phyloP scores from a whole-genome alignment of 2,113 vertebrate genomes.

The Phylloscopus whistleri region DNA sequence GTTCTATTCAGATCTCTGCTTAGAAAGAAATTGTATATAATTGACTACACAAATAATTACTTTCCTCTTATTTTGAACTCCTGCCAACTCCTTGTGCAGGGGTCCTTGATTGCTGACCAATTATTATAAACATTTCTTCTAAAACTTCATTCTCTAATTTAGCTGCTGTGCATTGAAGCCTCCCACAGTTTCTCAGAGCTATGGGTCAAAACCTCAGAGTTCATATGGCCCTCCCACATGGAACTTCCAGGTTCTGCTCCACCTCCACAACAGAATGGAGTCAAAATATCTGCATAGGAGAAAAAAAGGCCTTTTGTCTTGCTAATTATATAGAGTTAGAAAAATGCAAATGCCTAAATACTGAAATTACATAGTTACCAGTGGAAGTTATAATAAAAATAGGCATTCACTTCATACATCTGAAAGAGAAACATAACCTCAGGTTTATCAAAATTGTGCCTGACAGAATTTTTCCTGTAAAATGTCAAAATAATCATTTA shows the following conservation, averaged over 20 bases:
- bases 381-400: slow-evolving; percentile 16
- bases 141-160: not conserved
- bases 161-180: not conserved
- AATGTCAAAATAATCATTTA: not conserved
- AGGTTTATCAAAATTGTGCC: not conserved
- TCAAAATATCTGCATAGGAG: slow-evolving; percentile 5
- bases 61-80: not conserved
- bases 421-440: not conserved
- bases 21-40: not conserved
- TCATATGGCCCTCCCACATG: not conserved
- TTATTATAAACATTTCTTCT: not conserved
- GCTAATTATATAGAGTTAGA: not conserved
- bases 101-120: not conserved
- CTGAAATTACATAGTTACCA: slow-evolving; percentile 13
- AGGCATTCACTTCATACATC: not conserved
- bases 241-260: not conserved
- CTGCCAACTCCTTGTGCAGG: not conserved
- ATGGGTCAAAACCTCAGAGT: not conserved
- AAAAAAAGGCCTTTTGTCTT: not conserved
- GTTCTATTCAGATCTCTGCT: not conserved
- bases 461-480: slow-evolving; percentile 9
- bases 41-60: not conserved
- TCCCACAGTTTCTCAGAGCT: not conserved
- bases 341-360: slow-evolving; percentile 41
- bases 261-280: not conserved